Evolutionary conservation across 2,888 invertebrate species (phyloP).

Genomic region (Macrophya alboannulata): DNA sequence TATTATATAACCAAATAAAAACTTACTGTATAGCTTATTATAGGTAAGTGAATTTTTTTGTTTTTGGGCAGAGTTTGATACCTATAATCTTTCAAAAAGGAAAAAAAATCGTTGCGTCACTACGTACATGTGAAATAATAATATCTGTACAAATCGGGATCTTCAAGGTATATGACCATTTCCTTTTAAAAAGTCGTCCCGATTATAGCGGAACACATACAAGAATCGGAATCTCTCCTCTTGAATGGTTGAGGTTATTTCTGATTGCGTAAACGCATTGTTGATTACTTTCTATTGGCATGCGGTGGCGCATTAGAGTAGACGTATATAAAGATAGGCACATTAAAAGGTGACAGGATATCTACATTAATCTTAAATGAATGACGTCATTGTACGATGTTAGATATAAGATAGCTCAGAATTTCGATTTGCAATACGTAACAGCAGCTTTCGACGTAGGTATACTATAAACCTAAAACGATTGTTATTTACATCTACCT

Average conservation of each 20-base stretch:
- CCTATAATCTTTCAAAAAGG: neutral
- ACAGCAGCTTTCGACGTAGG: neutral
- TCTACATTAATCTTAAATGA: constrained; percentile 32
- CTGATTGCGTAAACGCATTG: constrained; percentile 42
- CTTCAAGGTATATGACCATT: neutral
- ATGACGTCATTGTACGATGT: constrained; percentile 5
- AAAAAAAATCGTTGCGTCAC: neutral
- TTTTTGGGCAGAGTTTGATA: too few species aligned
- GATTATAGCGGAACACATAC: neutral
- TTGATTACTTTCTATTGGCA: constrained; percentile 48
- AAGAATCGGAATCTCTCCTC: constrained; percentile 9
- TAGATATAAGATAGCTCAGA: neutral
- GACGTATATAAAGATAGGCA: too few species aligned
- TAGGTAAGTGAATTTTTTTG: too few species aligned
- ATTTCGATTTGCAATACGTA: constrained; percentile 21
- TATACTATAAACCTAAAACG: neutral
- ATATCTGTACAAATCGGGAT: neutral
- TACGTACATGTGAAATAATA: neutral
- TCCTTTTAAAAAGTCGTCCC: constrained; percentile 16
- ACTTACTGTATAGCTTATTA: neutral
- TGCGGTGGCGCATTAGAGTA: neutral
- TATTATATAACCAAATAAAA: neutral
- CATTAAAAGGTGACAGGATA: constrained; percentile 6
- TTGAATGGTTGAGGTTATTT: constrained; percentile 26
- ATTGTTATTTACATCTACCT: neutral